Conservation (phyloP, 2,888 invertebrate genomes). For the Pardosa pseudoannulata region DNA sequence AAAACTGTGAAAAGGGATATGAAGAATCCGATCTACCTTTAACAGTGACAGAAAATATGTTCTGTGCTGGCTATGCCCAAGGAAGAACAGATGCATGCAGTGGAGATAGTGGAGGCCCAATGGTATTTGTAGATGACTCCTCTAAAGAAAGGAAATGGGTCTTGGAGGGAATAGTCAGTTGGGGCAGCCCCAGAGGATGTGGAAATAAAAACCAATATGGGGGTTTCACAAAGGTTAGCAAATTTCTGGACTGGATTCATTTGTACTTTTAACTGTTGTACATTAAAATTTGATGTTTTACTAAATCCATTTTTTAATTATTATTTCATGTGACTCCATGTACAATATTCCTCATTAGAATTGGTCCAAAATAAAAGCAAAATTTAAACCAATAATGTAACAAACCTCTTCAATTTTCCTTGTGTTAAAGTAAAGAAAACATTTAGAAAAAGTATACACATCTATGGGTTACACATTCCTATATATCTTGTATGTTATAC, state of each 20-base stretch:
- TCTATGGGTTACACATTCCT: too few relatives aligned
- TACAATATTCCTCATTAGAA: too few relatives aligned
- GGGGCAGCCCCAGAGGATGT: constrained; percentile 74
- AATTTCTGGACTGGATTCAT: constrained; percentile 73
- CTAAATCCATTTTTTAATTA: too few relatives aligned
- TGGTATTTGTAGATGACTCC: constrained; percentile 73
- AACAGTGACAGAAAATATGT: constrained; percentile 71
- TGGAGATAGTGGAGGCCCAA: constrained; percentile 74
- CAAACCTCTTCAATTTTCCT: too few relatives aligned
- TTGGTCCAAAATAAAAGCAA: too few relatives aligned
- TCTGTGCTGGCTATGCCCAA: constrained; percentile 66
- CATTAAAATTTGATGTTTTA: neutral
- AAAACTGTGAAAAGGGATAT: constrained; percentile 73
- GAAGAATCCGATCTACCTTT: constrained; percentile 68
- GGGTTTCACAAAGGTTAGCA: constrained; percentile 73
- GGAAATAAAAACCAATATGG: constrained; percentile 73
- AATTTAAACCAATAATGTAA: too few relatives aligned
- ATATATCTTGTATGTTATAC: too few relatives aligned
- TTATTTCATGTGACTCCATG: too few relatives aligned
- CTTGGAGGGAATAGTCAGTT: constrained; percentile 74
- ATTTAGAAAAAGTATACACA: too few relatives aligned
- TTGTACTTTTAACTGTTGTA: constrained; percentile 62
- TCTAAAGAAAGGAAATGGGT: constrained; percentile 71
- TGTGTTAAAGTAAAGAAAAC: too few relatives aligned
- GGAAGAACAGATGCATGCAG: constrained; percentile 72